A percentile compares a stretch with the other conserved stretches of the same genome.
Evolutionary conservation across 2,113 vertebrate species (phyloP).

Genomic region (Raphicerus campestris): DNA sequence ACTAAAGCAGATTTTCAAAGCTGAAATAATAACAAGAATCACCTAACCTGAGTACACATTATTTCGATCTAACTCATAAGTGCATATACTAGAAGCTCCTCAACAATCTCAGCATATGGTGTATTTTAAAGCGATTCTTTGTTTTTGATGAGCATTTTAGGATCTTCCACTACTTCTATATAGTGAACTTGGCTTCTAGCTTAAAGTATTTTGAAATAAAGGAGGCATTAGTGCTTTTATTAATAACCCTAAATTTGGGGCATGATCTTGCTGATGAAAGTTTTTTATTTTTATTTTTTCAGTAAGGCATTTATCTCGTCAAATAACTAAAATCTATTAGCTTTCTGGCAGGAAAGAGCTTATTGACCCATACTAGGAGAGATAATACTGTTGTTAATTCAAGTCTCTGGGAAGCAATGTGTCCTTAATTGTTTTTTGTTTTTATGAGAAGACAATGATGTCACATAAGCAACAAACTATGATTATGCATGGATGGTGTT

Average conservation of each 20-base stretch:
- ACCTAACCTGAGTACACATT: background rate
- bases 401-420: background rate
- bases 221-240: background rate
- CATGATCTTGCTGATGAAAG: background rate
- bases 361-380: background rate
- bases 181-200: background rate
- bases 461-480: conserved; percentile 25
- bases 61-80: background rate
- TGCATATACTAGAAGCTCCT: background rate
- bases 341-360: background rate
- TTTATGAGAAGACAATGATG: background rate
- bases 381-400: background rate
- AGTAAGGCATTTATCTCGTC: background rate
- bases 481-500: conserved; percentile 45
- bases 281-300: background rate
- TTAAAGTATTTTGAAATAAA: background rate
- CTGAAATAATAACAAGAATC: background rate
- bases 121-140: background rate
- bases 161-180: background rate
- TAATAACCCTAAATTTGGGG: background rate
- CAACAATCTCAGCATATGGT: background rate
- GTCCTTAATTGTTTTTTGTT: conserved; percentile 23
- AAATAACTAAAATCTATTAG: background rate
- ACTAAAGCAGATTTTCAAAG: background rate
- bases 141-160: background rate